Percentiles rank a stretch among this genome's conserved stretches.
These are phyloP conservation scores for Theretra japonica DNA, from an alignment of 2,888 invertebrate genomes.

Conservation along the genomic window DNA sequence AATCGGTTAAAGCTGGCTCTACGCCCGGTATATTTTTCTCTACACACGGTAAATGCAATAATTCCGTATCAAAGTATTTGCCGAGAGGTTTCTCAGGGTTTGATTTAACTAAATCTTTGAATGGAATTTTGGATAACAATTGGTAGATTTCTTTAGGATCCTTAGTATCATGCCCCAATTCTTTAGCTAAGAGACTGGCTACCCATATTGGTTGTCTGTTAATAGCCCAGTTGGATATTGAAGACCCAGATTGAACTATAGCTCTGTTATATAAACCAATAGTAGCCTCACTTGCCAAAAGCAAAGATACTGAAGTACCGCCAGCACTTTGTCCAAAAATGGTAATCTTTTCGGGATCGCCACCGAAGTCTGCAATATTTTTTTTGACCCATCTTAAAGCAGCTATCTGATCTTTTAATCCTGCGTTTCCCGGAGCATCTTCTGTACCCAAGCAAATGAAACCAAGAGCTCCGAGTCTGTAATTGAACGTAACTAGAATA, in stretches of 20 bases:
- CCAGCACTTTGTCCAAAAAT: constrained; percentile 79
- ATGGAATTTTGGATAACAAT: constrained; percentile 60
- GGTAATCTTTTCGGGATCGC: constrained; percentile 74
- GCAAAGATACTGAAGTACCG: constrained; percentile 62
- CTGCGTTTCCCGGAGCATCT: constrained; percentile 77
- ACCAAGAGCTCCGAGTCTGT: constrained; percentile 73
- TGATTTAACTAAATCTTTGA: constrained; percentile 55
- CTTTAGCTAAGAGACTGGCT: constrained; percentile 68
- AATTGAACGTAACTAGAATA: constrained; percentile 75
- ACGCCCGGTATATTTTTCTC: constrained; percentile 64
- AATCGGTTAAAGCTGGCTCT: constrained; percentile 66
- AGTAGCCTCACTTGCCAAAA: constrained; percentile 64
- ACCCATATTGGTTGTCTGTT: constrained; percentile 68
- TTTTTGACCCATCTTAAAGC: constrained; percentile 76
- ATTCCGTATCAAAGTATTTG: constrained; percentile 69
- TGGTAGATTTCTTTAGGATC: constrained; percentile 69
- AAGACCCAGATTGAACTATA: constrained; percentile 74
- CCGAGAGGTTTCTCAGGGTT: constrained; percentile 61
- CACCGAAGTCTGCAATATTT: constrained; percentile 75
- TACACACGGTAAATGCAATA: constrained; percentile 71
- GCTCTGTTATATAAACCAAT: constrained; percentile 69
- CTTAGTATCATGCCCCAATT: constrained; percentile 61
- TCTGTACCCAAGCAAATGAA: constrained; percentile 73
- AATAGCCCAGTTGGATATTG: constrained; percentile 69
- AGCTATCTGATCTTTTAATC: constrained; percentile 75